Conservation (phyloP, 1,140 invertebrate species). For the Panagrolaimus sp. region DNA sequence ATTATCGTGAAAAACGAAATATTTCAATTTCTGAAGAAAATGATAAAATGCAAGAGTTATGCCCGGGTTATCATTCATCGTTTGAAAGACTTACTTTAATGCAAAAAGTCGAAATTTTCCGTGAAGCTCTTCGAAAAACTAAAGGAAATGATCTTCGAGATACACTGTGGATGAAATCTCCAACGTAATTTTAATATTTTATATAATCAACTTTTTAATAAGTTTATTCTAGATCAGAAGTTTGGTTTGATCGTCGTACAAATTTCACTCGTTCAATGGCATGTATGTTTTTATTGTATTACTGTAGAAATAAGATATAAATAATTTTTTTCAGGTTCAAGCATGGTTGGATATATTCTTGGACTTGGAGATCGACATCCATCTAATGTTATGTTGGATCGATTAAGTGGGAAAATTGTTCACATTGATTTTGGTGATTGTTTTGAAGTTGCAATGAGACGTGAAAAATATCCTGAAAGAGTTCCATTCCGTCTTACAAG, state of each 20-base stretch:
- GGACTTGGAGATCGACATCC: constrained; percentile 78
- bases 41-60: constrained; percentile 91
- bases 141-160: constrained; percentile 76
- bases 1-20: constrained; percentile 96
- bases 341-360: constrained; percentile 84
- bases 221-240: constrained; percentile 58
- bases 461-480: constrained; percentile 98
- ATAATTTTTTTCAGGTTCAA: no score
- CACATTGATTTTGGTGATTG: constrained; percentile 99
- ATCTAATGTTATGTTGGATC: constrained; percentile 95
- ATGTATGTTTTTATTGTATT: constrained; percentile 74
- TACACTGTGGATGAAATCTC: constrained; percentile 87
- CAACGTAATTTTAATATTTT: constrained; percentile 67
- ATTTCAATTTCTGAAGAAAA: constrained; percentile 94
- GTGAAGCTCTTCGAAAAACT: constrained; percentile 86
- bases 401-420: constrained; percentile 95
- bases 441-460: constrained; percentile 97
- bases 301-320: no score
- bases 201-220: background rate
- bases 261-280: constrained; percentile 96
- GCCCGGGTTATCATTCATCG: constrained; percentile 72
- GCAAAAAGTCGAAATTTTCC: constrained; percentile 99
- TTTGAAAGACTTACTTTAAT: constrained; percentile 86
- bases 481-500: constrained; percentile 95
- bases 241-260: constrained; percentile 96